Evolutionary conservation across 2,888 invertebrate genomes (phyloP), one percentile per base, ranked within the genome.

Genomic region (Trissonchulus sp.): DNA sequence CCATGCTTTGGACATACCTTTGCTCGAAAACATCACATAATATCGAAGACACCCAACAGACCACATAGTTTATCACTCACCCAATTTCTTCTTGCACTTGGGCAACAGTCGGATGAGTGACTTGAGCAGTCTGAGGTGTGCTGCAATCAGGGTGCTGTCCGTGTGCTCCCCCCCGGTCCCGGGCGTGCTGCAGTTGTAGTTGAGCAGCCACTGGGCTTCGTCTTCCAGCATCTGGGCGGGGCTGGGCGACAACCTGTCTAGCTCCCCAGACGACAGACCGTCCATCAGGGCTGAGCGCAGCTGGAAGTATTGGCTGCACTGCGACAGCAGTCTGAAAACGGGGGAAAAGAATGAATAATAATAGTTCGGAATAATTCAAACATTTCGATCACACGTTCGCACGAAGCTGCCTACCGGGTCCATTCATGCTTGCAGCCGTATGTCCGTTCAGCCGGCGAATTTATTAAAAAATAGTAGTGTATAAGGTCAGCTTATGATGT

Each of bases 251-350:
- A 75, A 78, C 8, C 18, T n/a, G 28, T 37, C 34, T 31, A 60
- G 28, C 37, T 62, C 79, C 81, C 82, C 79, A 84, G 85, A 78
- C 76, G 82, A 79, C 69, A 86, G 80, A 63, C 81, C 80, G 75
- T 83, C 82, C 63, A 86, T 80, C 34, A 86, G 82, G 77, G 81
- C 81, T 79, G 85, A 86, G 69, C 85, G 79, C 68, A 87, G 83
- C 73, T 85, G 85, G 84, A 87, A 87, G 80, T 87, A 87, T 80
- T 87, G 86, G 23, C 82, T 82, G 78, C 87, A 87, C 78, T 87
- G 87, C 62, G 80, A 79, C 74, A 87, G 80, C 31, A 87, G 79
- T 3, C 48, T 48, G 23, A 23, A 48, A 48, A 48, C 8, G 23
- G 23, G 48, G 48, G 48, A 8, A 23, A 48, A n/a, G n/a, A n/a